Evolutionary conservation across 2,113 vertebrate species (phyloP).

Genomic region (Stegostoma tigrinum): DNA sequence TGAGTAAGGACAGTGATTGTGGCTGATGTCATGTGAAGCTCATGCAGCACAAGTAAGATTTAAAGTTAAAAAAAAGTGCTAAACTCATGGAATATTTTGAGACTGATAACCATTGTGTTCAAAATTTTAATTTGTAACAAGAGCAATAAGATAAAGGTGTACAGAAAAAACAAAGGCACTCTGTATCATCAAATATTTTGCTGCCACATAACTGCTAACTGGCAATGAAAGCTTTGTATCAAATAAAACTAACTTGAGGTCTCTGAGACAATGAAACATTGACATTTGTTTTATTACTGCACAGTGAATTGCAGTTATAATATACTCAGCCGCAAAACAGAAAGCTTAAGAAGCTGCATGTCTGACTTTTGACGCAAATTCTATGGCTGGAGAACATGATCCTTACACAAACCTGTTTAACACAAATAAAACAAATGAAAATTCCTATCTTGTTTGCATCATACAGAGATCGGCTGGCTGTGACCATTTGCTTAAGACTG

Average conservation of each 20-base stretch:
- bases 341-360: background rate
- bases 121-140: background rate
- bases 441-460: background rate
- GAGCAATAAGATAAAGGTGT: background rate
- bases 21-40: background rate
- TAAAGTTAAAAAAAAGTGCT: background rate
- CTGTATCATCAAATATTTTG: background rate
- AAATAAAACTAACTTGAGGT: background rate
- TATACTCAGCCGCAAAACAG: background rate
- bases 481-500: background rate
- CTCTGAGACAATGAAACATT: background rate
- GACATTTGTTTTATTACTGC: background rate
- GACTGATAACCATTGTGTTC: background rate
- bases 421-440: background rate
- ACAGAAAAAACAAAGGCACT: background rate
- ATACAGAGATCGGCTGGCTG: background rate
- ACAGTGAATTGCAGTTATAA: background rate
- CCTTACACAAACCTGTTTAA: background rate
- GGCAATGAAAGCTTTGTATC: background rate
- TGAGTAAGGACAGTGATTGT: background rate
- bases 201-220: background rate
- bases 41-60: background rate
- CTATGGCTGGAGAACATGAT: background rate
- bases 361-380: background rate
- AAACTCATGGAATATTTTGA: too few species aligned